Base-by-base conservation (phyloP, 2,888 invertebrate species). In the Dascillus cervinus region DNA sequence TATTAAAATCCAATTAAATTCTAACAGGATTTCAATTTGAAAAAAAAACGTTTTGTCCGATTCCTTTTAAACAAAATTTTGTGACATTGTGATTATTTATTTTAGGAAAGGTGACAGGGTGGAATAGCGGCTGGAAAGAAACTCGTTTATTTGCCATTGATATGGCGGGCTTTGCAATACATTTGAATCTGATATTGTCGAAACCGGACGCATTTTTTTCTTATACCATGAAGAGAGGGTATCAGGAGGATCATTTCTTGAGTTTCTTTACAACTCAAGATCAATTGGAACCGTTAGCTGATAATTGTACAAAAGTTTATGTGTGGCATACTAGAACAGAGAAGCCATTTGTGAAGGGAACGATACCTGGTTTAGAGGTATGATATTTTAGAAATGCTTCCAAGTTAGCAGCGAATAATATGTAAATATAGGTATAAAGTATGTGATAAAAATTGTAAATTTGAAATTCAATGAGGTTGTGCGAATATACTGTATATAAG, bases 281-380 rank as follows among this genome's bases (percentile, higher is more conserved):
- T 3, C 79, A 92, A 25, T 62, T 98, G 29, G 97, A 98, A 62
- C 91, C 96, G 0, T 67, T 88, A 39, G 97, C 95, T 0, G 83
- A 88, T 44, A 77, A 79, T 46, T 97, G 96, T 55, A 85, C 86
- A 0, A 88, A 92, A 69, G 86, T 97, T n/a, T 82, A 88, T 40
- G 97, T 98, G 0, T 98, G 98, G 98, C 98, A 98, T 58, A 98
- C 97, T 2, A 73, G 96, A 52, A 96, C 97, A 1, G 92, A 95
- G 61, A 80, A 82, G 50, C 85, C 94, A 0, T 77, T 79, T 25
- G 70, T 95, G 32, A 72, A 72, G 50, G 70, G 83, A 59, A 82
- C 89, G 65, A 69, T 79, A 20, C 49, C 55, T 11, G 56, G 57
- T 25, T 51, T 63, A 37, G 65, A 63, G 44, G 64, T 65, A 17